Percentiles rank a stretch among this genome's conserved stretches.
Conservation (phyloP, 2,113 vertebrate species). For the Casuarius casuarius region DNA sequence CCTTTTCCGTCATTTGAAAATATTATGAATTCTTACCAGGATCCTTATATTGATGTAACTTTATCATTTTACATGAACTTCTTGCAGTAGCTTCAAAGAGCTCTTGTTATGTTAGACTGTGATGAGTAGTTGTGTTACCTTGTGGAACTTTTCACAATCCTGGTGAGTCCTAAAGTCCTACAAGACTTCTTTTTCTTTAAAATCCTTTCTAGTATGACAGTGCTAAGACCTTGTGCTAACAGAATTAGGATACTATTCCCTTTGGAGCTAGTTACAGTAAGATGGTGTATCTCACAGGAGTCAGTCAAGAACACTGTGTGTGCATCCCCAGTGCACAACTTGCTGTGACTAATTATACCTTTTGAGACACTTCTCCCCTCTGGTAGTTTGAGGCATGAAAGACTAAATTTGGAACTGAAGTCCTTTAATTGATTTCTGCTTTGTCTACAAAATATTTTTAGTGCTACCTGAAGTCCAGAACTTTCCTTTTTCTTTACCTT, state of each 20-base stretch:
- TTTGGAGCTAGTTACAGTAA: background rate
- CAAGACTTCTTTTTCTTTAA: background rate
- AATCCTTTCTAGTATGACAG: background rate
- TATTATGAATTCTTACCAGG: background rate
- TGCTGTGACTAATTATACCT: background rate
- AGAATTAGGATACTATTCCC: background rate
- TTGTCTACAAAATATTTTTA: background rate
- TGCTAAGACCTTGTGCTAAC: background rate
- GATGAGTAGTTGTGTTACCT: background rate
- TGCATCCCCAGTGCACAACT: slow-evolving; percentile 16
- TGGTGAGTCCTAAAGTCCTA: slow-evolving; percentile 3
- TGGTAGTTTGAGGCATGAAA: background rate
- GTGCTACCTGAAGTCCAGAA: background rate
- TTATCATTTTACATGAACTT: background rate
- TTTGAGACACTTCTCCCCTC: background rate
- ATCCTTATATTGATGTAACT: background rate
- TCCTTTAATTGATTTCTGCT: background rate
- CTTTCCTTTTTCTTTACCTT: background rate
- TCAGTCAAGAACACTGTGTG: background rate
- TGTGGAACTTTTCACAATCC: background rate
- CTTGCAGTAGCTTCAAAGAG: background rate
- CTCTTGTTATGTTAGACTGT: background rate
- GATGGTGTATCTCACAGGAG: background rate
- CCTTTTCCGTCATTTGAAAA: background rate
- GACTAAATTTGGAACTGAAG: background rate